Evolutionary conservation across 2,888 invertebrate species (phyloP).

Genomic region (Clitarchus hookeri): DNA sequence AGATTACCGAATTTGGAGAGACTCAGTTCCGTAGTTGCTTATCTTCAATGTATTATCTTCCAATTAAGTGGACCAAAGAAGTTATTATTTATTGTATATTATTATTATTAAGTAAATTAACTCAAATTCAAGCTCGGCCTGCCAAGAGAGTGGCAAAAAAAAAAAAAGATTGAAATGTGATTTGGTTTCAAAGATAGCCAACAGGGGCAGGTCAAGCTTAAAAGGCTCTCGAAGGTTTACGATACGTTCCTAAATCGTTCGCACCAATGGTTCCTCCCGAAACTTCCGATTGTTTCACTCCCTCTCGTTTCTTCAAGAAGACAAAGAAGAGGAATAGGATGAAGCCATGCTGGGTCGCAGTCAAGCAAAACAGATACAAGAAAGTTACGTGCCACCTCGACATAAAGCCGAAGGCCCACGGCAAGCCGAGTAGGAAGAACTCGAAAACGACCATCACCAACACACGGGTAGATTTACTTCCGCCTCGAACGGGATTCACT

Average conservation of each 20-base stretch:
- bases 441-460: constrained; percentile 62
- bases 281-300: neutral
- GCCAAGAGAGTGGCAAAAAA: no score
- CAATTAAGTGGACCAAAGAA: no score
- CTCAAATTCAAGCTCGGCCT: no score
- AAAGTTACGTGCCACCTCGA: constrained; percentile 60
- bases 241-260: neutral
- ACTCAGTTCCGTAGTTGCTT: no score
- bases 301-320: neutral
- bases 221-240: no score
- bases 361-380: constrained; percentile 66
- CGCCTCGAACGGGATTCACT: constrained; percentile 54
- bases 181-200: no score
- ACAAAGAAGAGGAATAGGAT: constrained; percentile 66
- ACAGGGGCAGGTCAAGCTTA: no score
- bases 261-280: neutral
- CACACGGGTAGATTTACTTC: constrained; percentile 57
- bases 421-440: constrained; percentile 64
- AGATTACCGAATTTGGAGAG: no score
- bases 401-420: constrained; percentile 66
- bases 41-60: no score
- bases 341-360: constrained; percentile 66
- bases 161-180: no score
- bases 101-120: no score
- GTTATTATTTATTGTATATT: no score